A percentile compares a stretch with the other conserved stretches of the same genome.
phyloP scores from a whole-genome alignment of 2,797 vertebrate genomes.

The Heliangelus exortis region DNA sequence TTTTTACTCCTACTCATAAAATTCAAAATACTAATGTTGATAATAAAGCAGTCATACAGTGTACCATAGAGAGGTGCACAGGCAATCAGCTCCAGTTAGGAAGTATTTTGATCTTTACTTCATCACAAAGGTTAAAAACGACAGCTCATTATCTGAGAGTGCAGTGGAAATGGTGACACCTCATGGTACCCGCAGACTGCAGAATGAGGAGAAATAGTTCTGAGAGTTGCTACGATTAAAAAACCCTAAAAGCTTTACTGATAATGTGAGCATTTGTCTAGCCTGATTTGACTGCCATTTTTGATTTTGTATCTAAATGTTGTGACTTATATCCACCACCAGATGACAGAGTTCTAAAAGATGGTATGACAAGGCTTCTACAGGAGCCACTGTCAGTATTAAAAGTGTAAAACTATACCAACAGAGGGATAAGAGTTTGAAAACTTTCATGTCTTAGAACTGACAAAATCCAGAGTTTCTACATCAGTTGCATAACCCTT shows the following conservation, averaged over 20 bases:
- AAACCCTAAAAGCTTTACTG: not conserved
- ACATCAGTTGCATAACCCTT: not conserved
- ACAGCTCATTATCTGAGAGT: not conserved
- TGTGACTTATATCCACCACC: conserved; percentile 28
- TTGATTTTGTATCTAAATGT: not conserved
- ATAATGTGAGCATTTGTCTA: not conserved
- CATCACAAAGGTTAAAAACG: not conserved
- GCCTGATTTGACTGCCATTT: not conserved
- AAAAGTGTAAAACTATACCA: not conserved
- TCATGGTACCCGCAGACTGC: not conserved
- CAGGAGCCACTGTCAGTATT: not conserved
- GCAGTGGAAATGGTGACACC: not conserved
- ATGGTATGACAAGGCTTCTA: not conserved
- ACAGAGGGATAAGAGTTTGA: not conserved
- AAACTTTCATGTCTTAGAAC: not conserved
- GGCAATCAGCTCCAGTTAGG: not conserved
- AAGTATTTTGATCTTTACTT: not conserved
- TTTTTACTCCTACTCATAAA: not conserved
- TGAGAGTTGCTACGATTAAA: not conserved
- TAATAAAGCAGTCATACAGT: not conserved
- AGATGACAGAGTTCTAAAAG: conserved; percentile 48
- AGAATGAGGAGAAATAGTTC: not conserved
- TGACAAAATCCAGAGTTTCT: not conserved
- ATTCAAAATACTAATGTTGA: not conserved
- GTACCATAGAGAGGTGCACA: not conserved